Percentiles rank a stretch among this genome's conserved stretches.
Conservation (phyloP, 1,140 invertebrate species). For the Acromyrmex heyeri region DNA sequence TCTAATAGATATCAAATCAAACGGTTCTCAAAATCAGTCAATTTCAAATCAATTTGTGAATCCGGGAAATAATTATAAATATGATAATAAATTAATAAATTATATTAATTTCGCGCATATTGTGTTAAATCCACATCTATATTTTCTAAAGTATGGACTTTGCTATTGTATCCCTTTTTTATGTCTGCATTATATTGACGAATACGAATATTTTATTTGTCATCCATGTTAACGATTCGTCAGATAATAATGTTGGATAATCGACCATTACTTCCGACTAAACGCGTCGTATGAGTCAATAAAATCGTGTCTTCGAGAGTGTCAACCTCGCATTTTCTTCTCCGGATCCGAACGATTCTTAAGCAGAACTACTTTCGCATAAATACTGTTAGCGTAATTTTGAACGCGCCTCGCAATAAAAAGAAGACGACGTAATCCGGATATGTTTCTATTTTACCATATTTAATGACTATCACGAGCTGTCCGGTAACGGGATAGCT, state of each 20-base stretch:
- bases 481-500: background rate
- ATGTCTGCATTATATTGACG: background rate
- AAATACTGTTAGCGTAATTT: background rate
- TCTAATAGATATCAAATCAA: too few species aligned
- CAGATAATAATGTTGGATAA: background rate
- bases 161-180: background rate
- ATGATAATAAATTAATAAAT: too few species aligned
- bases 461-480: conserved; percentile 7
- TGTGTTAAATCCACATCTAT: too few species aligned
- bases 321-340: background rate
- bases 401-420: background rate
- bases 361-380: background rate
- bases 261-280: background rate
- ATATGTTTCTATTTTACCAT: conserved; percentile 11
- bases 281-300: background rate
- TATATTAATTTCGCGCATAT: too few species aligned
- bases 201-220: conserved; percentile 2
- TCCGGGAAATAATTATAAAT: too few species aligned
- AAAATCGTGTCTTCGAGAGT: background rate
- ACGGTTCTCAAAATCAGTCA: too few species aligned
- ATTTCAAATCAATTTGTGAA: too few species aligned
- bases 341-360: background rate
- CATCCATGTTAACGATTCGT: background rate
- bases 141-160: background rate
- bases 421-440: background rate